Evolutionary conservation across 2,113 vertebrate genomes (phyloP).

Genomic region (Parus major): DNA sequence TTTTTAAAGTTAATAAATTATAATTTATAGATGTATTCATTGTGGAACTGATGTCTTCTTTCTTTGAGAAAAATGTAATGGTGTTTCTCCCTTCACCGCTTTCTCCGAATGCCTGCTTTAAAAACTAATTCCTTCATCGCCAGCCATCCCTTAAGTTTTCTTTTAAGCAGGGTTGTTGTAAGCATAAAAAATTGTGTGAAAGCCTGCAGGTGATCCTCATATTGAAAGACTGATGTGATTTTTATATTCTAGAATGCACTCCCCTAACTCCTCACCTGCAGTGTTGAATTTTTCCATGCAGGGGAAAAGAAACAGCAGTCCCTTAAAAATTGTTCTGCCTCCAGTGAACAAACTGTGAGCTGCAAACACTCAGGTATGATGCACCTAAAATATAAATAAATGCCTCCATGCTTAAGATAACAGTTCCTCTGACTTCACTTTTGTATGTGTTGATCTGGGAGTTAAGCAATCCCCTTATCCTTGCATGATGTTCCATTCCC

Average conservation of each 20-base stretch:
- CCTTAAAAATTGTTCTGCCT: neutral
- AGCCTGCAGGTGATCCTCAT: constrained; percentile 32
- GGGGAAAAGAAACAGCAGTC: neutral
- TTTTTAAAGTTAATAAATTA: neutral
- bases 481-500: neutral
- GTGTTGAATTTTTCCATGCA: neutral
- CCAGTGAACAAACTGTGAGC: neutral
- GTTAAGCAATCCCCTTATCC: neutral
- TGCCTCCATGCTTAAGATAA: neutral
- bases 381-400: neutral
- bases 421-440: neutral
- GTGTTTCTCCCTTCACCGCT: neutral
- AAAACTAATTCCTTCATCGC: neutral
- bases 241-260: constrained; percentile 12
- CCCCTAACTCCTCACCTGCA: neutral
- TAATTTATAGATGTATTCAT: constrained; percentile 5
- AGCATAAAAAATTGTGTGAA: neutral
- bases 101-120: neutral
- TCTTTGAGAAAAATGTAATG: neutral
- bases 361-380: neutral
- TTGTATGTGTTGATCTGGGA: neutral
- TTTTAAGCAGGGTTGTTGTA: constrained; percentile 2
- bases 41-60: neutral
- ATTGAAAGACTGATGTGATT: neutral
- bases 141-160: neutral